These are phyloP conservation scores for Carposina sasakii DNA, from an alignment of 1,140 invertebrate species.

Conservation along the genomic window DNA sequence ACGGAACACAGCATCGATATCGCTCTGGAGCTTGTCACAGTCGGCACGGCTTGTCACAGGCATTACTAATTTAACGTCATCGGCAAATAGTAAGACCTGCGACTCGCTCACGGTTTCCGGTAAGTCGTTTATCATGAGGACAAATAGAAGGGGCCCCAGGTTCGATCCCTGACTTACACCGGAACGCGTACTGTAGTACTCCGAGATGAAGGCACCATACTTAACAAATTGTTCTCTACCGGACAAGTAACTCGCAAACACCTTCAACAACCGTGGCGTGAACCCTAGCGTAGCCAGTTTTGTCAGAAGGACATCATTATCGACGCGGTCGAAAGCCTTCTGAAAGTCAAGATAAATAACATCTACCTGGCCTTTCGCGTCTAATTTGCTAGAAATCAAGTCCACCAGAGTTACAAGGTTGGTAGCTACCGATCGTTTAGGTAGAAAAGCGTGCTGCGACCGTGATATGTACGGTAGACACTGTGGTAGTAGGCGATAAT, in stretches of 20 bases:
- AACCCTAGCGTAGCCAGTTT: neutral
- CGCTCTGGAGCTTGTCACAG: neutral
- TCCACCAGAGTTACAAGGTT: neutral
- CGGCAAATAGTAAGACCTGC: neutral
- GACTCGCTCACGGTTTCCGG: neutral
- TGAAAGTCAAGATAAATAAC: neutral
- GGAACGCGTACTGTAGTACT: neutral
- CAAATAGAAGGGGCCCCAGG: conserved; percentile 1
- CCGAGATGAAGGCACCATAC: neutral
- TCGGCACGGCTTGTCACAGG: neutral
- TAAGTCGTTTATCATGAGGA: conserved; percentile 3
- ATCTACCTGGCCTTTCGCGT: neutral
- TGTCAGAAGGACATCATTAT: neutral
- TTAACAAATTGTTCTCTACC: conserved; percentile 2
- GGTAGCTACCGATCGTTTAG: neutral
- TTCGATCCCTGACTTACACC: conserved; percentile 4
- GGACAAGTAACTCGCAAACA: neutral
- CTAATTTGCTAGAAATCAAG: neutral
- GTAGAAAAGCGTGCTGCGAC: conserved; percentile 1
- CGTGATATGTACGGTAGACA: neutral
- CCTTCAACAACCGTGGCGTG: neutral
- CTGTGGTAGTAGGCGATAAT: neutral
- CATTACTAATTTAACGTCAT: conserved; percentile 4
- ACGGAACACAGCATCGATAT: neutral
- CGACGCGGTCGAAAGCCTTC: neutral